Conservation (phyloP, 2,113 vertebrate species). For the Brachyistius frenatus region DNA sequence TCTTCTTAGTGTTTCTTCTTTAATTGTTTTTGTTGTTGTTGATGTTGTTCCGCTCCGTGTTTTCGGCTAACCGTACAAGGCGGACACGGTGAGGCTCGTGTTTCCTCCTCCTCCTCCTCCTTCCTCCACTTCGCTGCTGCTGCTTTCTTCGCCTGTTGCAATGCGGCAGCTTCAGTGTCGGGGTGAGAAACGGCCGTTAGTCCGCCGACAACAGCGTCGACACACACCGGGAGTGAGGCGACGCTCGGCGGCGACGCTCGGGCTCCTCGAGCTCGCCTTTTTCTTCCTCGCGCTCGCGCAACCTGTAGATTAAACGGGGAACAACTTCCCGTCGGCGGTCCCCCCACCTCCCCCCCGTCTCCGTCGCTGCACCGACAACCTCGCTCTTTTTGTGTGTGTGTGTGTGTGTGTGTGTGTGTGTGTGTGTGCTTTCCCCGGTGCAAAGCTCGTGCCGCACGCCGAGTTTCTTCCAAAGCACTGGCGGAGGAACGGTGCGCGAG, state of each 20-base stretch:
- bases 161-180: conserved; percentile 89
- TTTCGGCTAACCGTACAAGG: conserved; percentile 73
- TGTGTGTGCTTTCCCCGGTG: conserved; percentile 5
- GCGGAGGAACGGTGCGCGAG: conserved; percentile 58
- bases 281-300: conserved; percentile 55
- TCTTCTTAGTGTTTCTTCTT: conserved; percentile 4
- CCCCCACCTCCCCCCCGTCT: background rate
- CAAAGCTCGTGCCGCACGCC: conserved; percentile 32
- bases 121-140: conserved; percentile 61
- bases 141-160: conserved; percentile 92
- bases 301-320: conserved; percentile 80
- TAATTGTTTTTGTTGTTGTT: conserved; percentile 14
- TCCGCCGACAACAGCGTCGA: conserved; percentile 49
- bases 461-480: conserved; percentile 23
- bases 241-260: conserved; percentile 10
- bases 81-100: conserved; percentile 69
- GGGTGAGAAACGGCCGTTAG: conserved; percentile 44
- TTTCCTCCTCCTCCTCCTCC: conserved; percentile 59
- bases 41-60: conserved; percentile 60
- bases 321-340: conserved; percentile 65
- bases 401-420: background rate
- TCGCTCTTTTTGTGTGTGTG: background rate
- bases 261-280: background rate
- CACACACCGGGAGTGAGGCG: conserved; percentile 30
- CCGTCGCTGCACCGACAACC: background rate